Evolutionary conservation across 2,113 vertebrate genomes (phyloP).

Genomic region (Thinocorus orbignyianus): DNA sequence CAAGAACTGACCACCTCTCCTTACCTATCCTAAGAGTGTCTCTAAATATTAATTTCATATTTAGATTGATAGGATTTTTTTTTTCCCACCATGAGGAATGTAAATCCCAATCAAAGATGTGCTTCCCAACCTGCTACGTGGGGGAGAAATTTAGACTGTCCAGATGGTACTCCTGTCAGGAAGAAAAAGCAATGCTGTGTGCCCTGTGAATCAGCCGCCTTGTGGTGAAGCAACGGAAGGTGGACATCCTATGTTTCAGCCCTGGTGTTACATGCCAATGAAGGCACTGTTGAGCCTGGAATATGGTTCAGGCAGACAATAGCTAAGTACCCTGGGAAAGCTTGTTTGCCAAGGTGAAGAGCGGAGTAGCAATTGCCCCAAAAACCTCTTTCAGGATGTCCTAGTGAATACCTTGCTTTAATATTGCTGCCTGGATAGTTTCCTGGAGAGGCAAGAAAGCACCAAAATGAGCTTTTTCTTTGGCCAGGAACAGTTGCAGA

Average conservation of each 20-base stretch:
- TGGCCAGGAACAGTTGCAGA: background rate
- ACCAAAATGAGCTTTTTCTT: background rate
- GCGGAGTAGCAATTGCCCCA: background rate
- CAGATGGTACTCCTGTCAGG: background rate
- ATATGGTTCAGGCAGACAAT: background rate
- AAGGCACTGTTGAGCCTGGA: fast-evolving
- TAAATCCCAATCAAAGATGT: background rate
- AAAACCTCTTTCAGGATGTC: background rate
- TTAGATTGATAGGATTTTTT: background rate
- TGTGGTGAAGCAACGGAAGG: background rate
- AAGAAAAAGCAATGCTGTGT: background rate
- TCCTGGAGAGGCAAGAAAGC: background rate
- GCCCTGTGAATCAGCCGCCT: background rate
- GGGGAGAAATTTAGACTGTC: background rate
- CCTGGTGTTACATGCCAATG: background rate
- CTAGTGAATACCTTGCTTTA: background rate
- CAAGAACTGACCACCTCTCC: background rate
- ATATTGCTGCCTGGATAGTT: background rate
- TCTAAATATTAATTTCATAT: background rate
- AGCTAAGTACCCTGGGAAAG: background rate
- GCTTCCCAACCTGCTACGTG: background rate
- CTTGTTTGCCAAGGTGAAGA: background rate
- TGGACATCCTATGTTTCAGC: background rate
- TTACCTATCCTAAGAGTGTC: background rate
- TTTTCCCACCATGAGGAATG: fast-evolving